These are phyloP conservation scores for Drosophila lowei DNA, from an alignment of 1,140 invertebrate species.

Conservation along the genomic window DNA sequence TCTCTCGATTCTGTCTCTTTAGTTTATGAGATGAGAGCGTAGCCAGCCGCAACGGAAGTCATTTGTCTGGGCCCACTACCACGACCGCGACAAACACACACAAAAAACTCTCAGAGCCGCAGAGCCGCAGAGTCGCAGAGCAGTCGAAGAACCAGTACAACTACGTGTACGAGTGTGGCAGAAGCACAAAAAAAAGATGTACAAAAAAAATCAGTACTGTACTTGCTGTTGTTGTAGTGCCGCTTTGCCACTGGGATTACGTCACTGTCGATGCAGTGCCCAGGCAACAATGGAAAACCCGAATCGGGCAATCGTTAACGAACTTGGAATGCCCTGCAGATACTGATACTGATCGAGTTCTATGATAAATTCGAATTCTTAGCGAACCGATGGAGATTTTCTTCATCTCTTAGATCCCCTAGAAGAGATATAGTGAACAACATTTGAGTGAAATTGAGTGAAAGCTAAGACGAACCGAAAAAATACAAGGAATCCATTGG, in stretches of 20 bases:
- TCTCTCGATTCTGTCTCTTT: slow-evolving; percentile 3
- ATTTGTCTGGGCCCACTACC: slow-evolving; percentile 57
- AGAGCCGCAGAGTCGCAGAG: slow-evolving; percentile 2
- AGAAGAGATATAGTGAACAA: too few relatives aligned
- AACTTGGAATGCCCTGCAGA: slow-evolving; percentile 5
- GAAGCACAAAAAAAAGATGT: slow-evolving; percentile 9
- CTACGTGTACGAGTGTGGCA: background rate
- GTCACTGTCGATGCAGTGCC: slow-evolving; percentile 57
- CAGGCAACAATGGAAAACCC: background rate
- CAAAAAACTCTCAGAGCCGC: slow-evolving; percentile 14
- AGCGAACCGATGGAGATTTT: too few relatives aligned
- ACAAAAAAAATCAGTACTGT: slow-evolving; percentile 40
- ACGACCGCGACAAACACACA: slow-evolving; percentile 15
- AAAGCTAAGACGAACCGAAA: too few relatives aligned
- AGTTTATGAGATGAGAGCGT: slow-evolving; percentile 50
- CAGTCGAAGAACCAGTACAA: slow-evolving; percentile 29
- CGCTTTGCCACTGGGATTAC: slow-evolving; percentile 49
- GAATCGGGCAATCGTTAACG: background rate
- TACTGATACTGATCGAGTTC: background rate
- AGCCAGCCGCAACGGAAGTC: slow-evolving; percentile 68
- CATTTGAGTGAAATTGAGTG: too few relatives aligned
- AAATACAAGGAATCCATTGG: too few relatives aligned
- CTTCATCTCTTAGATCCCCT: too few relatives aligned
- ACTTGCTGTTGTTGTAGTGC: slow-evolving; percentile 31
- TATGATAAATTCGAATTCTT: background rate